Base-by-base conservation (phyloP, 2,888 invertebrate species). In the Rhamnusium bicolor region DNA sequence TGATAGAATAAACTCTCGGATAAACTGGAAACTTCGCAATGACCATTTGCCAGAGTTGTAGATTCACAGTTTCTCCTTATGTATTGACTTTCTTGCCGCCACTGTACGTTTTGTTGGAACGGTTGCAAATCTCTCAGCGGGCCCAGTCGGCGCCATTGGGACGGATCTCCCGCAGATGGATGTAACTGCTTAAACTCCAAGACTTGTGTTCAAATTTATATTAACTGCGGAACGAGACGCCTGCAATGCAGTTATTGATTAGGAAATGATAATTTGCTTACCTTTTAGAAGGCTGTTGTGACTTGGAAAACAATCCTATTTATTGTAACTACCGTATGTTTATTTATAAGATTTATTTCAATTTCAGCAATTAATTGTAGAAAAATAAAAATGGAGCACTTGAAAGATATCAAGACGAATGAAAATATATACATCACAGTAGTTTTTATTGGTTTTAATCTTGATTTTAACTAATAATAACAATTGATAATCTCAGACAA, bases 231-330 rank as follows among this genome's bases (percentile, higher is more conserved):
- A 29, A 29, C 40, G 2, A 60, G 32, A 32, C 58, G 58, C 29
- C 58, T 32, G 58, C 58, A 60, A 18, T 60, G 58, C 58, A 60
- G 58, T 40, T 60, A 60, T 60, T 60, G 58, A 60, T 60, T 60
- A 60, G 32, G 2, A 56, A 27, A 24, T 32, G 58, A 60, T 32
- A 60, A 60, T 29, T 32, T 29, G 18, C 32, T 32, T 32, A 32
- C 8, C 58, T 56, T n/a, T 40, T 18, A 32, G 32, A 18, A 32
- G 18, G 27, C 12, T 32, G 18, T 14, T 16, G 18, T 10, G 19
- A 51, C 51, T 51, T 51, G 51, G 19, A 51, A 18, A 19, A 8
- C 51, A 51, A 18, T 51, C 2, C 8, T 16, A 12, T 18, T 51
- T 51, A 51, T 18, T 18, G 10, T 16, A n/a, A n/a, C n/a, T n/a